Base-by-base conservation (phyloP, 1,140 invertebrate genomes). In the Geopemphigus sp. region DNA sequence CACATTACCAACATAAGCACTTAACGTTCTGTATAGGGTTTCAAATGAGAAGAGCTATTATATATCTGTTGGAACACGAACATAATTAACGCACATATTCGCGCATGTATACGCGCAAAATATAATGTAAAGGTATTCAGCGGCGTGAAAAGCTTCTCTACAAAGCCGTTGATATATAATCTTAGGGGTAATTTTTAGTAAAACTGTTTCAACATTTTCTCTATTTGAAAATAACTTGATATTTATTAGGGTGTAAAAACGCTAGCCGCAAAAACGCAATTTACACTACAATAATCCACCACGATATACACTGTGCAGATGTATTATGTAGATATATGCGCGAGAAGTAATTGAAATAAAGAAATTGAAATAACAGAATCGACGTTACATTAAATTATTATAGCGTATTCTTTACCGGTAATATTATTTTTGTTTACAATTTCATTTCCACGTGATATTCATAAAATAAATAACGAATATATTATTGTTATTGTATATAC, bases 11-110 rank as follows among this genome's bases (percentile, higher is more conserved):
- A 22, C 15, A 47, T 22, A 70, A 70, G 47, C 66, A 70, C 24
- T 70, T 53, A 70, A 11, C 22, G 24, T 70, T 50, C 17, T 70
- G 45, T 17, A 29, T 12, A 29, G 14, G 66, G 47, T 53, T 70
- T 70, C 15, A 19, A 26, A 53, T 26, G 22, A 29, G 47, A 26
- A 24, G 53, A 26, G 47, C 47, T 8, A 70, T 70, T 70, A 53
- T 29, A 53, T 45, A 8, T 22, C 2, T 19, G 24, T 17, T 29
- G 17, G 50, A 70, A 70, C 66, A 53, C 8, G 22, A 8, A 53
- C 50, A 70, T 70, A 70, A 70, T 70, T 70, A 70, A 70, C 26
- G 66, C 17, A 10, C 6, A 29, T 59, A 59, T 22, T 3, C 19
- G 63, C 12, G 29, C 10, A 26, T 3, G 10, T 14, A 47, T 53